Conservation (phyloP, 2,113 vertebrate genomes). For the Siniperca chuatsi region DNA sequence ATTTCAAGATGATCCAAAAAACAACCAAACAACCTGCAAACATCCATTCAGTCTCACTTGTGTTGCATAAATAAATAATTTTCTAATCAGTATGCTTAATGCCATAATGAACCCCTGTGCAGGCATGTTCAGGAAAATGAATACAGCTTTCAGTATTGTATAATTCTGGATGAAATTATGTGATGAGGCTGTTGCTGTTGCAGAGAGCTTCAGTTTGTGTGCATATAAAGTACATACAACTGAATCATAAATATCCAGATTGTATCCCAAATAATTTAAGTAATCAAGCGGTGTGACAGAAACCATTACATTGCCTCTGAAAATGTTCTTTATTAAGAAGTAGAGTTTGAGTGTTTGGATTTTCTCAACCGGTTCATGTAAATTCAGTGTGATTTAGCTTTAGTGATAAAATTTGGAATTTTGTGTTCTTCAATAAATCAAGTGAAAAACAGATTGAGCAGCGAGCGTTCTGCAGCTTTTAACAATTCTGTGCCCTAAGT, state of each 20-base stretch:
- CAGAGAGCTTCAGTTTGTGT: neutral
- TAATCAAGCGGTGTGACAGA: neutral
- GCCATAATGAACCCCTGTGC: neutral
- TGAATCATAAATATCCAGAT: neutral
- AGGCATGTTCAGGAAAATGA: neutral
- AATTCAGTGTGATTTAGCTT: neutral
- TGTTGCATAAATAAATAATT: neutral
- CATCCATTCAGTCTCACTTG: neutral
- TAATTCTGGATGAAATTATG: neutral
- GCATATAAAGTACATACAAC: neutral
- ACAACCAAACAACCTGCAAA: neutral
- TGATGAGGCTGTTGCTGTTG: neutral
- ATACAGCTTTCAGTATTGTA: neutral
- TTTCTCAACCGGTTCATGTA: neutral
- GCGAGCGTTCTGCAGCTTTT: neutral
- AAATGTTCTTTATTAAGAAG: neutral
- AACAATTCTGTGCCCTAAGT: conserved; percentile 36
- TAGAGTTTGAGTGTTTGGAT: neutral
- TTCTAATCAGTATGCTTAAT: neutral
- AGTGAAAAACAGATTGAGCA: neutral
- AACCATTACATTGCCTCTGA: neutral
- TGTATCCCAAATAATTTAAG: neutral
- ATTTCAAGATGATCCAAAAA: neutral
- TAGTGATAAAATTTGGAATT: neutral
- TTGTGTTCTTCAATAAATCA: conserved; percentile 7